Evolutionary conservation across 37 sponge, comb jelly and placozoan species (phyloP).

Genomic region (Tethya wilhelma): DNA sequence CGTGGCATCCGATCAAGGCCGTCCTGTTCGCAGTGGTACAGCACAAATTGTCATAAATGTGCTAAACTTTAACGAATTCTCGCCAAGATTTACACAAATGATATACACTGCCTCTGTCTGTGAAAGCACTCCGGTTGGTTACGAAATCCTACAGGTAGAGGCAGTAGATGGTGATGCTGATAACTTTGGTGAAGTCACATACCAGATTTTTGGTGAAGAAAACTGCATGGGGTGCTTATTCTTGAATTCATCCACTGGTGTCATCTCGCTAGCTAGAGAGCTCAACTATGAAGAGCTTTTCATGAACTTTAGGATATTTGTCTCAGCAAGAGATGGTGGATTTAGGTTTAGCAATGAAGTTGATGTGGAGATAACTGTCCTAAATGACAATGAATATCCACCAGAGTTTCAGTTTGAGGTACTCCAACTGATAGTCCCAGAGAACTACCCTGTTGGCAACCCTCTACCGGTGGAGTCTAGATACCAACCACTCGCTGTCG

Average conservation of each 20-base stretch:
- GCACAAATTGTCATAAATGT: conserved; percentile 13
- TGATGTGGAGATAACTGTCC: conserved; percentile 12
- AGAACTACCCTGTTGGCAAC: conserved; percentile 38
- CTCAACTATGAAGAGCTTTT: conserved; percentile 22
- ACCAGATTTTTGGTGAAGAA: neutral
- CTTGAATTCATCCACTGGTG: conserved; percentile 34
- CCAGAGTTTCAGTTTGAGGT: conserved; percentile 30
- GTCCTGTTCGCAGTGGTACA: neutral
- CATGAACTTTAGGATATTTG: neutral
- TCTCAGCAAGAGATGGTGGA: conserved; percentile 34
- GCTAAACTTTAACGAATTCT: conserved; percentile 38
- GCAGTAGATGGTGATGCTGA: conserved; percentile 61
- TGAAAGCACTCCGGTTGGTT: conserved; percentile 52
- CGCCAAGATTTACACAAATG: conserved; percentile 10
- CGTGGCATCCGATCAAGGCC: conserved; percentile 40
- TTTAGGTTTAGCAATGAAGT: neutral
- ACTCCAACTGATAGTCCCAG: conserved; percentile 11
- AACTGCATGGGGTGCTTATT: conserved; percentile 9
- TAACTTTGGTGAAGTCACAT: conserved; percentile 38
- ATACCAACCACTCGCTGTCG: conserved; percentile 29
- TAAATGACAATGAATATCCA: conserved; percentile 51
- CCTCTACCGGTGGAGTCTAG: conserved; percentile 3
- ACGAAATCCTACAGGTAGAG: conserved; percentile 5
- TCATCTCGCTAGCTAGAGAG: conserved; percentile 16
- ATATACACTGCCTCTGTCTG: conserved; percentile 27